These are phyloP conservation scores for Abrostola triplasia DNA, from an alignment of 2,888 invertebrate genomes.

Conservation along the genomic window DNA sequence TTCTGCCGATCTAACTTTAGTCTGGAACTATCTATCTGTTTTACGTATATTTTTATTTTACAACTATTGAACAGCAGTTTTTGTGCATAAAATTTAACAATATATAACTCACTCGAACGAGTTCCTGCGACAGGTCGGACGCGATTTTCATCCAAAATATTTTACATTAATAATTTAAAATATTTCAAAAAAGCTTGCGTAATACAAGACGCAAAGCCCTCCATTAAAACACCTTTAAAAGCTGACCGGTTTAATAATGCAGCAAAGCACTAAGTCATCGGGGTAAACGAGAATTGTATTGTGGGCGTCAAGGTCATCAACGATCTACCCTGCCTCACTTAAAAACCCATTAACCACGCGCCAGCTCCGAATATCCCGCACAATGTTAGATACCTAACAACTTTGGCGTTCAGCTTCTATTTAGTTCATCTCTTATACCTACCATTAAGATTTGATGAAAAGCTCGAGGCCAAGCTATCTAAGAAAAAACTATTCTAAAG, in stretches of 20 bases:
- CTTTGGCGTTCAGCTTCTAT: slow-evolving; percentile 22
- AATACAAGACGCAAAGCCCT: slow-evolving; percentile 3
- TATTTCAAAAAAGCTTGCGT: neutral
- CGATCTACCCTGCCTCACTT: slow-evolving; percentile 63
- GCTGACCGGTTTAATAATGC: slow-evolving; percentile 41
- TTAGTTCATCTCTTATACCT: neutral
- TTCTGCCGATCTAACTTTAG: too few relatives aligned
- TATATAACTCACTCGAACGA: too few relatives aligned
- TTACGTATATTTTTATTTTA: too few relatives aligned
- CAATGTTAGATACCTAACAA: slow-evolving; percentile 56
- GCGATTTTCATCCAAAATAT: neutral
- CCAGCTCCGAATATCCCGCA: slow-evolving; percentile 48
- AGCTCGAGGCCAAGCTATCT: slow-evolving; percentile 1
- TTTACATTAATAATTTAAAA: neutral
- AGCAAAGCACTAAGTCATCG: slow-evolving; percentile 54
- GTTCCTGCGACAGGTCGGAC: too few relatives aligned
- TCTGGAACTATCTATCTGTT: too few relatives aligned
- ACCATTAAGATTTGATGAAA: slow-evolving; percentile 20
- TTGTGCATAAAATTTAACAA: too few relatives aligned
- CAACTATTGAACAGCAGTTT: too few relatives aligned
- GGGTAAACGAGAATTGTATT: slow-evolving; percentile 55
- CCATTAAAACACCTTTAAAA: slow-evolving; percentile 23
- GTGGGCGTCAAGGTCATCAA: slow-evolving; percentile 48
- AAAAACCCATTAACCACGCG: slow-evolving; percentile 67
- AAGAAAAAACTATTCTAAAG: neutral